phyloP scores from a whole-genome alignment of 2,113 vertebrate genomes.

The Sterrhoptilus dennistouni region DNA sequence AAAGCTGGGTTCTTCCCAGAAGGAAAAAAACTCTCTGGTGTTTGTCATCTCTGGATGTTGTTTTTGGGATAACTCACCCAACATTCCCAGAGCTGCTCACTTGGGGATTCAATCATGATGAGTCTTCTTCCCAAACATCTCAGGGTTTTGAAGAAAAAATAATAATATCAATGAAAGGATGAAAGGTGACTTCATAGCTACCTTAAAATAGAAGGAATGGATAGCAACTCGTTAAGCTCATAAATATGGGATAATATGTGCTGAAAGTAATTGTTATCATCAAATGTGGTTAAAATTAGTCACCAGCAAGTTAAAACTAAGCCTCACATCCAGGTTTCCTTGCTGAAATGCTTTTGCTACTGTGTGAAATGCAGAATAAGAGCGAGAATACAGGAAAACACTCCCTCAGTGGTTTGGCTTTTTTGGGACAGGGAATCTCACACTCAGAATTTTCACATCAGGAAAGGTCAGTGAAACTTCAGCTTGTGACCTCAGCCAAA shows the following conservation, averaged over 20 bases:
- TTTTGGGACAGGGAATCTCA: not conserved
- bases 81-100: not conserved
- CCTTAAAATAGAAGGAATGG: conserved; percentile 41
- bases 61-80: not conserved
- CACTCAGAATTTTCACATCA: not conserved
- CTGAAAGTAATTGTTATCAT: conserved; percentile 61
- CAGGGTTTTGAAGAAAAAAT: not conserved
- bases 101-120: not conserved
- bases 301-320: conserved; percentile 59
- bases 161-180: not conserved
- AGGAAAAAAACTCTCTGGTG: not conserved
- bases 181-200: not conserved
- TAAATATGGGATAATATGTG: not conserved
- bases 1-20: not conserved
- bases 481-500: not conserved
- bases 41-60: not conserved
- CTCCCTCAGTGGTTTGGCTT: not conserved
- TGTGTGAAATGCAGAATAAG: not conserved
- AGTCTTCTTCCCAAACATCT: not conserved
- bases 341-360: conserved; percentile 14
- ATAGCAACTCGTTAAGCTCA: conserved; percentile 7
- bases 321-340: not conserved
- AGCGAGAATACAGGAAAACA: not conserved
- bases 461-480: not conserved
- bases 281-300: conserved; percentile 58